A percentile compares a stretch with the other conserved stretches of the same genome.
phyloP scores from a whole-genome alignment of 2,797 vertebrate genomes.

The Euphonia xanthogaster region DNA sequence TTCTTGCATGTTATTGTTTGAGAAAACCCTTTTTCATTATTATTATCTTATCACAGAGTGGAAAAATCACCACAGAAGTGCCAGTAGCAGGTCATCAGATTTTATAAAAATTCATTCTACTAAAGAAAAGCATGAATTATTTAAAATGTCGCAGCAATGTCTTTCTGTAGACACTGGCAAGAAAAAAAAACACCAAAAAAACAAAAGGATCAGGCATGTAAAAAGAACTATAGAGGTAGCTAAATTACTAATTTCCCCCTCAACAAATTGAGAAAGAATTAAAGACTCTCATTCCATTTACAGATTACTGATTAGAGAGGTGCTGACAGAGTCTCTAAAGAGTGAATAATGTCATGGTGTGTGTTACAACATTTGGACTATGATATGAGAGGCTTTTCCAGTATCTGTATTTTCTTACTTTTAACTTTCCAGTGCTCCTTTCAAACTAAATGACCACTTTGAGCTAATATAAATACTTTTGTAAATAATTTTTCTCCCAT shows the following conservation, averaged over 20 bases:
- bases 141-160: background rate
- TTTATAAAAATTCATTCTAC: background rate
- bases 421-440: background rate
- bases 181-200: background rate
- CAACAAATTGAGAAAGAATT: slow-evolving; percentile 21
- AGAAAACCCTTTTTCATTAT: background rate
- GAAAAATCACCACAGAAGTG: background rate
- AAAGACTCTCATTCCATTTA: background rate
- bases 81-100: background rate
- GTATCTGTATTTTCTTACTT: background rate
- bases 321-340: slow-evolving; percentile 14
- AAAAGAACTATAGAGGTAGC: background rate
- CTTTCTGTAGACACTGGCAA: background rate
- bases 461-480: background rate
- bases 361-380: background rate
- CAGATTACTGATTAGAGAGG: slow-evolving; percentile 7
- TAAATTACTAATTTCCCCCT: background rate
- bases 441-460: background rate
- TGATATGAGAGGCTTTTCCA: background rate
- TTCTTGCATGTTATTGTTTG: background rate
- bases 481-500: background rate
- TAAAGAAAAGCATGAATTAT: background rate
- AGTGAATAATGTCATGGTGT: background rate
- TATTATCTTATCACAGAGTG: background rate
- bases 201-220: background rate